These are phyloP conservation scores for Heliopora coerulea DNA, from an alignment of 92 coral and sea anemone species.

Conservation along the genomic window DNA sequence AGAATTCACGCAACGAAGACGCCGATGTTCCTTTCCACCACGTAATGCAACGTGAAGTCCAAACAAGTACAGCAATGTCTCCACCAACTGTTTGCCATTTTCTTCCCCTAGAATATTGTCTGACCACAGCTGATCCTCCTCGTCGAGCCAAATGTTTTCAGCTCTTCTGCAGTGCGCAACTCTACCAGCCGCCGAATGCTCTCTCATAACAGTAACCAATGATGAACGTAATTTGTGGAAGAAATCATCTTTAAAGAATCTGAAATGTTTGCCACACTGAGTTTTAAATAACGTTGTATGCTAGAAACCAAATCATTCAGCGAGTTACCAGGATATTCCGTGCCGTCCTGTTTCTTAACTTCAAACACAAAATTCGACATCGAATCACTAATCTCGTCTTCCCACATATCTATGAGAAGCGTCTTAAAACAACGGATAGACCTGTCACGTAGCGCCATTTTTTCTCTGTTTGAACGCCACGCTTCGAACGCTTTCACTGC, in stretches of 20 bases:
- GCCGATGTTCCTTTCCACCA: slow-evolving; percentile 35
- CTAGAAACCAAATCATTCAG: slow-evolving; percentile 39
- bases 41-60: slow-evolving; percentile 41
- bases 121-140: slow-evolving; percentile 30
- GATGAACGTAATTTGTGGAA: slow-evolving; percentile 6
- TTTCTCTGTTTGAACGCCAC: slow-evolving; percentile 35
- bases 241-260: slow-evolving; percentile 23
- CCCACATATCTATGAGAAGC: slow-evolving; percentile 4
- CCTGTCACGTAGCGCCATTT: slow-evolving; percentile 1
- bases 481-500: slow-evolving; percentile 40
- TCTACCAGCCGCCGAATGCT: slow-evolving; percentile 17
- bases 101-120: slow-evolving; percentile 27
- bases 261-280: background rate
- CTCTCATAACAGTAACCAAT: slow-evolving; percentile 42
- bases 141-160: slow-evolving; percentile 5
- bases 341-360: slow-evolving; percentile 26
- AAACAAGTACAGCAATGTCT: slow-evolving; percentile 22
- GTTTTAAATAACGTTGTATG: slow-evolving; percentile 28
- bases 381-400: background rate
- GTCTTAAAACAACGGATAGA: background rate
- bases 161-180: slow-evolving; percentile 1
- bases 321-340: slow-evolving; percentile 35
- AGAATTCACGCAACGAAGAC: slow-evolving; percentile 18
- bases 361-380: slow-evolving; percentile 14
- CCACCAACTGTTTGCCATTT: slow-evolving; percentile 36